Evolutionary conservation across 2,888 invertebrate genomes (phyloP), one percentile per base, ranked within the genome.

Genomic region (Minunthozetes semirufus): DNA sequence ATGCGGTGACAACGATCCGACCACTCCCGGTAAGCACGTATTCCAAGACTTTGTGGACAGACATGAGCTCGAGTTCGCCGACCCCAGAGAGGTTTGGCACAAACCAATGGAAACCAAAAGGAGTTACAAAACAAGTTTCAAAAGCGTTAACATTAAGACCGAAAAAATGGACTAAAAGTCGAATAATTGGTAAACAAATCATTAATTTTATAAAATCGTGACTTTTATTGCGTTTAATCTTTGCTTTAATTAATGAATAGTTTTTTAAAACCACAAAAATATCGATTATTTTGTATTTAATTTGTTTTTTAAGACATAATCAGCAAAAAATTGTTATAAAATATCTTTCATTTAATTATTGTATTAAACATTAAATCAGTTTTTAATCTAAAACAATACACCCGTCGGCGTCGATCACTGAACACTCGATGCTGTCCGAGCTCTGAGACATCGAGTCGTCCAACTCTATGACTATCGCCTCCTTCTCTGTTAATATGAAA

Each of bases 331-430:
- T n/a, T n/a, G n/a, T n/a, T n/a, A n/a, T n/a, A 33, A 33, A 33
- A 33, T 33, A 33, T 33, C 5, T 33, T 9, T 33, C 33, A 33
- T 33, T 33, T 6, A n/a, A n/a, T n/a, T 33, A 33, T 33, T 33
- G 33, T 6, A 6, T 33, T 33, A 33, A 4, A 33, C 33, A 33
- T 33, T 33, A 33, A 33, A 33, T 6, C 33, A 33, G 9, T 33
- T 33, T 4, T 68, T 38, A 68, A 68, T 68, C 46, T 1, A 68
- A 42, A 68, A 68, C 25, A 68, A 68, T 25, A 68, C 46, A 68
- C 19, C 15, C 68, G 25, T 68, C 68, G 15, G 11, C 19, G 38
- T 68, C 68, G 17, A n/a, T 19, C 1, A 46, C 61, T 9, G 25
- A 63, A n/a, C 63, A 63, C 63, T 63, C 15, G n/a, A 27, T 29